Evolutionary conservation across 2,888 invertebrate species (phyloP).

Genomic region (Amorpha juglandis): DNA sequence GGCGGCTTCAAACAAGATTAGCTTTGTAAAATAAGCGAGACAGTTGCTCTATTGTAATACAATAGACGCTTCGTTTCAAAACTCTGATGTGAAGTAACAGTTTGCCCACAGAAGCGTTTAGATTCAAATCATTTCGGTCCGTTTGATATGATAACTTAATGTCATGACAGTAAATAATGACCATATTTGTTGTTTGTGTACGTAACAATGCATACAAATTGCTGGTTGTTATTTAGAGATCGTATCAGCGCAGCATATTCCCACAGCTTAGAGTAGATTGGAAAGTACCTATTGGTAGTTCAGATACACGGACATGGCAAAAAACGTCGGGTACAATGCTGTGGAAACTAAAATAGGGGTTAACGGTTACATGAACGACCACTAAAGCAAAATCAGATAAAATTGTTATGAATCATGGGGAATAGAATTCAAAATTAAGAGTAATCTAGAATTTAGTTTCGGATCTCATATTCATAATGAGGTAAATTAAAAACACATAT

Average conservation of each 20-base stretch:
- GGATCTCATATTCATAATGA: not conserved
- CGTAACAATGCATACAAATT: slow-evolving; percentile 23
- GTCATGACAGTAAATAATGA: slow-evolving; percentile 18
- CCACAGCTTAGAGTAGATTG: not conserved
- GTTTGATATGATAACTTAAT: slow-evolving; percentile 21
- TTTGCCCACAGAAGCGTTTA: slow-evolving; percentile 24
- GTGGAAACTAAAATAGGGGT: slow-evolving; percentile 15
- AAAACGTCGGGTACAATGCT: slow-evolving; percentile 4
- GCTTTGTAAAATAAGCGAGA: slow-evolving; percentile 14
- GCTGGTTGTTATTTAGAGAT: slow-evolving; percentile 7
- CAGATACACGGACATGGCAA: not conserved
- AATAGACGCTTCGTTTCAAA: slow-evolving; percentile 11
- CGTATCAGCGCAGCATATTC: not conserved
- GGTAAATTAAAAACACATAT: not conserved
- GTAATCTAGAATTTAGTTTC: not conserved
- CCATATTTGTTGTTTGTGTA: slow-evolving; percentile 17
- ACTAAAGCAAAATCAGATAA: slow-evolving; percentile 20
- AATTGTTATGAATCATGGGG: slow-evolving; percentile 7
- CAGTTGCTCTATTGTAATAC: slow-evolving; percentile 20
- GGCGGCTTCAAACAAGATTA: slow-evolving; percentile 29
- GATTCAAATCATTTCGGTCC: slow-evolving; percentile 10
- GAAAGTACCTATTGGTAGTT: slow-evolving; percentile 12
- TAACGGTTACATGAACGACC: slow-evolving; percentile 16
- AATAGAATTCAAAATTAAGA: slow-evolving; percentile 6
- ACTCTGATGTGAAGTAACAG: not conserved